Evolutionary conservation across 1,140 invertebrate species (phyloP).

Genomic region (Drosophila nigromelanica): DNA sequence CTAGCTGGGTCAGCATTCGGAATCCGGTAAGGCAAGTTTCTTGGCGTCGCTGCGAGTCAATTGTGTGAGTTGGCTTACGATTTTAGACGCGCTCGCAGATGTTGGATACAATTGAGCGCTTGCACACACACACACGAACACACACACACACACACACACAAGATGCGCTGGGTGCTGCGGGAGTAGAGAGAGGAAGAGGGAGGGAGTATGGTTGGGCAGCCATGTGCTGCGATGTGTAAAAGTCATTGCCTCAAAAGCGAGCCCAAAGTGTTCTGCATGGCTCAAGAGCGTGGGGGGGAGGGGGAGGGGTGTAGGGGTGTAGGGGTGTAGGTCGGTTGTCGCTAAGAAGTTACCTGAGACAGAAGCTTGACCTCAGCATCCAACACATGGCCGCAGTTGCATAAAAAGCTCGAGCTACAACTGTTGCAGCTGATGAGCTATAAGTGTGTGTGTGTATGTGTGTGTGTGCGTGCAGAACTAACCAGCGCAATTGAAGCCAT

Average conservation of each 20-base stretch:
- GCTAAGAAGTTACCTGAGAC: too few relatives aligned
- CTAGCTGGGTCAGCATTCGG: constrained; percentile 66
- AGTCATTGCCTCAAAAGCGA: constrained; percentile 70
- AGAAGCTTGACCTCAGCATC: too few relatives aligned
- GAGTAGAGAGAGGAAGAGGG: neutral
- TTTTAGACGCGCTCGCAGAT: constrained; percentile 61
- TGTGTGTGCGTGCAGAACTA: too few relatives aligned
- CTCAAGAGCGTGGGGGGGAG: neutral
- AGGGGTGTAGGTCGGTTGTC: too few relatives aligned
- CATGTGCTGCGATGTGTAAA: constrained; percentile 79
- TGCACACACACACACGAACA: constrained; percentile 12
- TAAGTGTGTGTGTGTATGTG: too few relatives aligned
- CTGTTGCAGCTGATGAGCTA: too few relatives aligned
- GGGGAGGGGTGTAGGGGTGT: too few relatives aligned
- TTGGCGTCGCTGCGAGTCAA: constrained; percentile 63
- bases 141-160: constrained; percentile 27
- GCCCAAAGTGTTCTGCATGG: constrained; percentile 57
- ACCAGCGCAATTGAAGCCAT: too few relatives aligned
- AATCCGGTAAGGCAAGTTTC: constrained; percentile 80
- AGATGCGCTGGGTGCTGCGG: too few relatives aligned
- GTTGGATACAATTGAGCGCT: constrained; percentile 43
- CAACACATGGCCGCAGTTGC: too few relatives aligned
- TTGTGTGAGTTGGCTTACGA: constrained; percentile 70
- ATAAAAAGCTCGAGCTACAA: too few relatives aligned
- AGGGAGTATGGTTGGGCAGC: constrained; percentile 20